Evolutionary conservation across 2,113 vertebrate species (phyloP).

Genomic region (Dromaius novaehollandiae): DNA sequence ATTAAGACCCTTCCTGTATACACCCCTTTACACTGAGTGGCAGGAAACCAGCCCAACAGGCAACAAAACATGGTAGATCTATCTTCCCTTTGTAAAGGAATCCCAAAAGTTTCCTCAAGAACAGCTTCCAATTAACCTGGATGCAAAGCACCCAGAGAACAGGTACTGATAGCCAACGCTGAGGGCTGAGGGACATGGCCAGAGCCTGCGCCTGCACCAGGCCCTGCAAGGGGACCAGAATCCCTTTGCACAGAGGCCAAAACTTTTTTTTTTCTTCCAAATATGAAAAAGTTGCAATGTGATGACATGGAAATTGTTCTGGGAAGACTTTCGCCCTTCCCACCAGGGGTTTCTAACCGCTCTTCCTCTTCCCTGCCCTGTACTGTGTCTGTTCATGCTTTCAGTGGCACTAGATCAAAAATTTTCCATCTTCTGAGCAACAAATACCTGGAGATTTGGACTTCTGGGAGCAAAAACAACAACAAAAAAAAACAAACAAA

Average conservation of each 20-base stretch:
- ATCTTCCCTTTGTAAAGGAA: background rate
- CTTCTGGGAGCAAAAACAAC: background rate
- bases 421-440: background rate
- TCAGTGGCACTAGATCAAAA: background rate
- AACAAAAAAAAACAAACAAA: no score
- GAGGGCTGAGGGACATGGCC: background rate
- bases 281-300: background rate
- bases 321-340: background rate
- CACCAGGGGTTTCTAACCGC: background rate
- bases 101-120: background rate
- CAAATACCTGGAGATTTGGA: background rate
- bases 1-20: background rate
- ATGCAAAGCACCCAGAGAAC: background rate
- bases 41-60: background rate
- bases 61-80: background rate
- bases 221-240: rapidly evolving
- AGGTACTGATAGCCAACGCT: background rate
- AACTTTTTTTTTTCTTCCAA: background rate
- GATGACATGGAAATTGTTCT: background rate
- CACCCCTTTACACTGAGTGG: background rate
- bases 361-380: background rate
- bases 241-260: background rate
- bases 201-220: rapidly evolving
- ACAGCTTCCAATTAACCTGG: background rate
- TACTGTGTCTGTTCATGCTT: background rate